Conservation (phyloP, 2,113 vertebrate species). For the Paradoxurus hermaphroditus region DNA sequence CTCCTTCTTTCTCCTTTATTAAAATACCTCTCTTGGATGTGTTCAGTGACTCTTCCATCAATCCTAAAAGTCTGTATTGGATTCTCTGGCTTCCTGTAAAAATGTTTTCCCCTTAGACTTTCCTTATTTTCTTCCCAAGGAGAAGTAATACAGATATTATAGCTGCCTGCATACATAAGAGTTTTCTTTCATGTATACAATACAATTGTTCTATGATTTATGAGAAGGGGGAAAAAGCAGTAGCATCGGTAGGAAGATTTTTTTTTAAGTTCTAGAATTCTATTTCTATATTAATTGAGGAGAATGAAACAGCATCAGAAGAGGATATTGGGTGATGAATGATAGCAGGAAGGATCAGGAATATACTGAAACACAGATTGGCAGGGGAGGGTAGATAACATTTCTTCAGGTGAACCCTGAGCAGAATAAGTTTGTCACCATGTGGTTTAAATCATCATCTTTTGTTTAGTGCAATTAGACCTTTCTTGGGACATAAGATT, state of each 20-base stretch:
- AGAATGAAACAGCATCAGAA: not conserved
- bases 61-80: not conserved
- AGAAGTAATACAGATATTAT: not conserved
- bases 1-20: not conserved
- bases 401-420: not conserved
- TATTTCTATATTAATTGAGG: not conserved
- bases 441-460: not conserved
- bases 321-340: not conserved
- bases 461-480: not conserved
- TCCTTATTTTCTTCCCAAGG: not conserved
- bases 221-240: not conserved
- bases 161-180: not conserved
- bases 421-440: not conserved
- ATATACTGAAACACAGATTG: not conserved
- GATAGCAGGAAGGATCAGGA: not conserved
- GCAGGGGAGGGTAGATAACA: not conserved
- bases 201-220: not conserved
- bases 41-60: not conserved
- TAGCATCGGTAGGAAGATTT: not conserved
- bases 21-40: not conserved
- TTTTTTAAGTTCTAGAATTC: not conserved
- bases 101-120: not conserved
- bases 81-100: not conserved
- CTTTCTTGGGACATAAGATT: not conserved
- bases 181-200: not conserved